Evolutionary conservation across 2,888 invertebrate species (phyloP).

Genomic region (Philopedon plagiatum): DNA sequence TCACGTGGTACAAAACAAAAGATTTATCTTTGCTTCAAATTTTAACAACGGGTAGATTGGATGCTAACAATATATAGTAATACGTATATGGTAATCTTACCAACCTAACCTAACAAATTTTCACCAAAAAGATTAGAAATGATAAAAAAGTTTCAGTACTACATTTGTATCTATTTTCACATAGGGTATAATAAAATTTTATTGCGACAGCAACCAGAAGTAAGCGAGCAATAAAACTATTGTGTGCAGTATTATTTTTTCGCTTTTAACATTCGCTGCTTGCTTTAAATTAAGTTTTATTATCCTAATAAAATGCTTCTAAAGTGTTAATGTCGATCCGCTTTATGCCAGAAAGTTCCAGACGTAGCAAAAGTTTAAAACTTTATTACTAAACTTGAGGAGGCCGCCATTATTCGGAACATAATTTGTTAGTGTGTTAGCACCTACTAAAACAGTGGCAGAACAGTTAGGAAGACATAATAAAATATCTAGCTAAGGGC

Average conservation of each 20-base stretch:
- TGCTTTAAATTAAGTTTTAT: constrained; percentile 27
- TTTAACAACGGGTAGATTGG: no score
- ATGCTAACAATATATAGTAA: no score
- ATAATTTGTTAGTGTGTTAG: constrained; percentile 19
- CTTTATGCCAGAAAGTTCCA: constrained; percentile 20
- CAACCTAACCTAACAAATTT: no score
- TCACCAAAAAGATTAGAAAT: no score
- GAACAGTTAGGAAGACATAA: constrained; percentile 13
- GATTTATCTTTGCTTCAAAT: no score
- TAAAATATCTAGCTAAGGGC: constrained; percentile 26
- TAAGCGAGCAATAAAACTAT: constrained; percentile 1
- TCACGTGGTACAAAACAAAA: no score
- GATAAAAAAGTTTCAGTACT: no score
- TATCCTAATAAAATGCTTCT: constrained; percentile 25
- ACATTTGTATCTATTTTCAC: not conserved
- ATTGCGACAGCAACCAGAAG: not conserved
- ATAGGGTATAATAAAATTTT: not conserved
- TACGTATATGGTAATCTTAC: no score
- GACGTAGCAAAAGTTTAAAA: constrained; percentile 17
- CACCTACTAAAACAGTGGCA: constrained; percentile 13
- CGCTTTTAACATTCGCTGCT: not conserved
- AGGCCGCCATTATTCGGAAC: constrained; percentile 5
- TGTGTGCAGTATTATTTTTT: not conserved
- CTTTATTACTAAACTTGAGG: constrained; percentile 20
- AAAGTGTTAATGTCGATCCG: constrained; percentile 19